Base-by-base conservation (phyloP, 2,113 vertebrate genomes). In the Panurus biarmicus region DNA sequence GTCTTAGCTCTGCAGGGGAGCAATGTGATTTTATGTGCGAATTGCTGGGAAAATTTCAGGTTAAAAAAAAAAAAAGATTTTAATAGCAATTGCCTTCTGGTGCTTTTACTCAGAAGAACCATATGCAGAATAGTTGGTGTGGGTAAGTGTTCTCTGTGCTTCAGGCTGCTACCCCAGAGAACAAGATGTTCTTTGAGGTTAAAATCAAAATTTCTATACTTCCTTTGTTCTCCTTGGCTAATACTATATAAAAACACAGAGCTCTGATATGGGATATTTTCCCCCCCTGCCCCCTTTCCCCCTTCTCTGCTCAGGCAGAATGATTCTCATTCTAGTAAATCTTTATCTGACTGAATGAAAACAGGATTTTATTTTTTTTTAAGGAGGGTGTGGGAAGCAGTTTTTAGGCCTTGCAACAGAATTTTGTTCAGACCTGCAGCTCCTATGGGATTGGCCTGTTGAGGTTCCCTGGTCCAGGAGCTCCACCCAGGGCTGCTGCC, bases 361-460 rank as follows among this genome's bases (percentile, higher is more conserved):
- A 36, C 0, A 2, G 9, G 40, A 42, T 42, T 42, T 4, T 6
- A 4, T 21, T 53, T 72, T 50, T 26, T 62, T 47, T n/a, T 11
- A 12, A 20, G 19, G 15, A 57, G 5, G 1, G 3, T 5, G 7
- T 7, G 5, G 6, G 3, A 10, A 35, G 11, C 8, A 35, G 12
- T 26, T 83, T 17, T 12, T 42, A 23, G 29, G 14, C 5, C 2
- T 13, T 1, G 17, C 24, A 23, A 13, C 17, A 73, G 40, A 35
- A 73, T 35, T 89, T 69, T 53, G 9, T 40, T 50, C 51, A 26
- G 42, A 3, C 2, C 18, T 33, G 1, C 22, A 29, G 38, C 6
- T 42, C 42, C 14, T 28, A 10, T 6, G 10, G 23, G 28, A 11
- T 20, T 56, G 69, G 38, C 25, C 62, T 75, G 10, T 15, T 1